A percentile compares a stretch with the other conserved stretches of the same genome.
phyloP scores from a whole-genome alignment of 2,113 vertebrate species.

The Cheirogaleus medius region DNA sequence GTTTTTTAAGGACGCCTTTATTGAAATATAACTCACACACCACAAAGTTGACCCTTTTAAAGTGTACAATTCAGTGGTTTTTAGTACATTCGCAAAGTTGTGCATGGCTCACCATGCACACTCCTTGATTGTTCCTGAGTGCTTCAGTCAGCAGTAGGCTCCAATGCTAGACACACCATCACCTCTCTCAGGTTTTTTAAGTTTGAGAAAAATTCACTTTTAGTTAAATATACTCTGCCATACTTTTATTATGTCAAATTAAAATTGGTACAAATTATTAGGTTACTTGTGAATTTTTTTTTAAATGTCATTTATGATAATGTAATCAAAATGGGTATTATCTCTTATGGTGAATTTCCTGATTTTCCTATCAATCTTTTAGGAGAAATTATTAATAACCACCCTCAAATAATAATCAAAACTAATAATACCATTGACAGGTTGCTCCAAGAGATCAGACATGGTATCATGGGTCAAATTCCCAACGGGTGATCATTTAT shows the following conservation, averaged over 20 bases:
- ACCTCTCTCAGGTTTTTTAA: background rate
- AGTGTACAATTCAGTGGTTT: background rate
- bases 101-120: background rate
- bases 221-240: background rate
- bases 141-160: background rate
- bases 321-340: background rate
- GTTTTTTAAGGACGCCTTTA: background rate
- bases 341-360: background rate
- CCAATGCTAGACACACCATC: background rate
- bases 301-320: background rate
- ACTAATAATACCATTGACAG: background rate
- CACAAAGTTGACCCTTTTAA: background rate
- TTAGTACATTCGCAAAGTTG: background rate
- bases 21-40: background rate
- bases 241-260: background rate
- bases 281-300: background rate
- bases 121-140: background rate
- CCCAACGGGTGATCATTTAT: background rate
- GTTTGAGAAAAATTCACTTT: conserved; percentile 2
- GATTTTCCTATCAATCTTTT: background rate
- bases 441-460: background rate
- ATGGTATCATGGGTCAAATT: background rate
- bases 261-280: background rate
- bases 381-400: conserved; percentile 19
- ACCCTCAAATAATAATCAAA: conserved; percentile 18